These are phyloP conservation scores for Micronycteris hirsuta DNA, from an alignment of 2,113 vertebrate species.

Conservation along the genomic window DNA sequence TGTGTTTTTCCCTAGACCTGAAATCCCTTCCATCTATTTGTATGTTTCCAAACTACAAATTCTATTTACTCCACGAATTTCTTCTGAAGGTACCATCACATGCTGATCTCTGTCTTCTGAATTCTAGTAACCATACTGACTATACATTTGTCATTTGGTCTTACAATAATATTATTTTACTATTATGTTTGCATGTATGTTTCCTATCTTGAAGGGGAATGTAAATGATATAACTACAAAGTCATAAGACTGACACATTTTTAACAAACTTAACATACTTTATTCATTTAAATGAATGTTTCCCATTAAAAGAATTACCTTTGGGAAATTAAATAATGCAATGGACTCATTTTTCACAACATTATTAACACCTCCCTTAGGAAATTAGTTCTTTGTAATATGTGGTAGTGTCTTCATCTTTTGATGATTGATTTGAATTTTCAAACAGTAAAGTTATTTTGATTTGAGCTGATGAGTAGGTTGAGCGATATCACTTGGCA, in stretches of 20 bases:
- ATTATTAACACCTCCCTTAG: neutral
- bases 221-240: neutral
- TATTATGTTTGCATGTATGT: neutral
- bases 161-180: neutral
- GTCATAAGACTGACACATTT: neutral
- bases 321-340: slow-evolving; percentile 12
- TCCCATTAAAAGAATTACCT: neutral
- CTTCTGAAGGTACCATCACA: neutral
- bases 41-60: neutral
- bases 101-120: neutral
- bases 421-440: neutral
- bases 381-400: neutral
- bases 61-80: neutral
- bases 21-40: neutral
- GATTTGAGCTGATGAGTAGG: neutral
- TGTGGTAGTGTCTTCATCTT: neutral
- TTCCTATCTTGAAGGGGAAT: neutral
- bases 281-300: neutral
- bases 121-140: neutral
- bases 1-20: neutral
- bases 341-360: neutral
- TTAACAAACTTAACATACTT: neutral
- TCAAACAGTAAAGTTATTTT: neutral
- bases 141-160: neutral
- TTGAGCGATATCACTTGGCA: neutral